Evolutionary conservation across 2,797 vertebrate genomes (phyloP), one percentile per base, ranked within the genome.

Genomic region (Phrynocephalus vlangalii): DNA sequence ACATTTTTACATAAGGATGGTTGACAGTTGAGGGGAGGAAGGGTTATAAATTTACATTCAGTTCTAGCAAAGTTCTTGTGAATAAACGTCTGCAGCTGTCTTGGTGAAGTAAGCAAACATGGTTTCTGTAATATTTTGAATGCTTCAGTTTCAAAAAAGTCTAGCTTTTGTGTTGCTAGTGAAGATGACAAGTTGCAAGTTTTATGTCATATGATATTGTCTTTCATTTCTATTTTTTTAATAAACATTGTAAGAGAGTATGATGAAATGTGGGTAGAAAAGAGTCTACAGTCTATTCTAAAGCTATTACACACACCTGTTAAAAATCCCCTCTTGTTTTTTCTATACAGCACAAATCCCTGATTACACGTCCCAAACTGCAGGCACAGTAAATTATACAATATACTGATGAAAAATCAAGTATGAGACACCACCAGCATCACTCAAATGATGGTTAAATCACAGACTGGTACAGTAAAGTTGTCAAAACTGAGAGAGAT

Each of bases 41-140:
- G 82, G 91, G 89, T 91, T 94, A 92, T 93, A 94, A 44, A 95
- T 95, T 94, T 94, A 94, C 95, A 93, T 87, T 91, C 89, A 86
- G 89, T 93, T 94, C 87, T 85, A 85, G 91, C 89, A 91, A 94
- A 94, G 87, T 90, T 91, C 79, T 88, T 90, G 88, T 86, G 86
- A 93, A 93, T 88, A 85, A 93, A 77, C 90, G 94, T 95, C 93
- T 95, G 93, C 93, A 95, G 92, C 92, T 86, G 89, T 87, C 70
- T 92, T 85, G 87, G 93, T 87, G 78, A 91, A 83, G 88, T 84
- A 86, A 87, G 90, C 82, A 94, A 84, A 88, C 56, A 0, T 75
- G 38, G 83, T 93, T 89, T 88, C 76, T 86, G 87, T 82, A 90
- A 91, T 20, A 33, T 86, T 67, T 77, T 60, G 26, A 71, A 71